Evolutionary conservation across 2,797 vertebrate species (phyloP).

Genomic region (Zalophus californianus): DNA sequence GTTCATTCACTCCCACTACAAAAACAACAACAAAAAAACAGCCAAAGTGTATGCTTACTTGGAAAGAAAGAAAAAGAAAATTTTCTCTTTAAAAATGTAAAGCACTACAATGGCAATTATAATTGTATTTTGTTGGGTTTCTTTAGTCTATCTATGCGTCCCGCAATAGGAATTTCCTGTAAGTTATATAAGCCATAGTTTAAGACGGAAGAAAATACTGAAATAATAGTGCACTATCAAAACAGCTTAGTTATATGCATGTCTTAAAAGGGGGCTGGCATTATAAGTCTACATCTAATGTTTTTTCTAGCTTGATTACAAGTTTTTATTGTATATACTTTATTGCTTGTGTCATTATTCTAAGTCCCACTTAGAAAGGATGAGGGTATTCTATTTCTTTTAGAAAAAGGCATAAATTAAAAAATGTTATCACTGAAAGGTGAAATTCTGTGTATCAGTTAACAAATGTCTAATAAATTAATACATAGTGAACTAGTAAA

Average conservation of each 20-base stretch:
- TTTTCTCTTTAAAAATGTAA: slow-evolving; percentile 51
- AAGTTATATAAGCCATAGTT: slow-evolving; percentile 69
- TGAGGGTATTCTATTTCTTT: slow-evolving; percentile 27
- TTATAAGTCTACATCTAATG: background rate
- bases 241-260: slow-evolving; percentile 65
- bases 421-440: background rate
- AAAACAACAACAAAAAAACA: background rate
- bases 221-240: slow-evolving; percentile 74
- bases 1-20: slow-evolving; percentile 63
- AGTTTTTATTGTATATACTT: background rate
- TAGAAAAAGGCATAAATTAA: background rate
- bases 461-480: background rate
- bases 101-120: slow-evolving; percentile 71
- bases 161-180: slow-evolving; percentile 81
- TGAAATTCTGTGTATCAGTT: background rate
- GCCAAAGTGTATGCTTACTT: background rate
- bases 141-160: slow-evolving; percentile 82
- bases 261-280: background rate
- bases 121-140: slow-evolving; percentile 79
- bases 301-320: slow-evolving; percentile 29
- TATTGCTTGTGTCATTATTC: background rate
- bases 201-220: slow-evolving; percentile 72
- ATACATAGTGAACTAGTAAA: background rate
- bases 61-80: background rate
- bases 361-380: background rate